Percentiles rank a stretch among this genome's conserved stretches.
Evolutionary conservation across 2,888 invertebrate species (phyloP).

Genomic region (Ophioninae sp.): DNA sequence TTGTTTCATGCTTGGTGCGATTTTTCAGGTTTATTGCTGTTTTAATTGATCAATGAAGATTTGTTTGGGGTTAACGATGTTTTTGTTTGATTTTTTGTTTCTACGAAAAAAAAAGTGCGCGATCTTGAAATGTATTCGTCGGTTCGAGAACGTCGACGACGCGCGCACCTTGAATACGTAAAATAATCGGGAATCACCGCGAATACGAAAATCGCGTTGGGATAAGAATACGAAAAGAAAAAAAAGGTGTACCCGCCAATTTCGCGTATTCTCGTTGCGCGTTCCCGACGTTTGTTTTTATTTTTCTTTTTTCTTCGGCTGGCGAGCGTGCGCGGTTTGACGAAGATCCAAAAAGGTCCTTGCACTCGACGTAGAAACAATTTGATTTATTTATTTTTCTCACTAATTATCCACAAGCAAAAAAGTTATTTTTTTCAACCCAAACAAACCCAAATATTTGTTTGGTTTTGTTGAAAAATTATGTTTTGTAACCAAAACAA

Average conservation of each 20-base stretch:
- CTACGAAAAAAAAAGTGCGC: neutral
- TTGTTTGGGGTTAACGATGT: too few relatives aligned
- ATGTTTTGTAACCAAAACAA: too few relatives aligned
- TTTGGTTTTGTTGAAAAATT: too few relatives aligned
- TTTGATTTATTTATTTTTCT: too few relatives aligned
- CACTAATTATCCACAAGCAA: too few relatives aligned
- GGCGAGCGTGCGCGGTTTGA: too few relatives aligned
- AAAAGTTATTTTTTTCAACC: too few relatives aligned
- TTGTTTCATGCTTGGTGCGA: neutral
- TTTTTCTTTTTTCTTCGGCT: neutral
- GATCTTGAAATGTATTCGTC: neutral
- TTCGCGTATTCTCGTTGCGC: slow-evolving; percentile 14
- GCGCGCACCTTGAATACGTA: slow-evolving; percentile 36
- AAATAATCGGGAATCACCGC: slow-evolving; percentile 28
- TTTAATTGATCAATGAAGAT: too few relatives aligned
- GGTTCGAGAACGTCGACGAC: slow-evolving; percentile 5
- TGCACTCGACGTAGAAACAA: slow-evolving; percentile 8
- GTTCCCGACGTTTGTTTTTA: neutral
- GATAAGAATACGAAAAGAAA: neutral
- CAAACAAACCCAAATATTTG: too few relatives aligned
- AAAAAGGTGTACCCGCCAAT: neutral
- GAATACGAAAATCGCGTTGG: slow-evolving; percentile 39
- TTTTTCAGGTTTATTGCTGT: neutral
- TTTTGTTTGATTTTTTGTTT: slow-evolving; percentile 1
- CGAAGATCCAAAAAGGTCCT: slow-evolving; percentile 22